Percentiles rank a stretch among this genome's conserved stretches.
phyloP scores from a whole-genome alignment of 1,140 invertebrate genomes.

The Drosophila guanche region DNA sequence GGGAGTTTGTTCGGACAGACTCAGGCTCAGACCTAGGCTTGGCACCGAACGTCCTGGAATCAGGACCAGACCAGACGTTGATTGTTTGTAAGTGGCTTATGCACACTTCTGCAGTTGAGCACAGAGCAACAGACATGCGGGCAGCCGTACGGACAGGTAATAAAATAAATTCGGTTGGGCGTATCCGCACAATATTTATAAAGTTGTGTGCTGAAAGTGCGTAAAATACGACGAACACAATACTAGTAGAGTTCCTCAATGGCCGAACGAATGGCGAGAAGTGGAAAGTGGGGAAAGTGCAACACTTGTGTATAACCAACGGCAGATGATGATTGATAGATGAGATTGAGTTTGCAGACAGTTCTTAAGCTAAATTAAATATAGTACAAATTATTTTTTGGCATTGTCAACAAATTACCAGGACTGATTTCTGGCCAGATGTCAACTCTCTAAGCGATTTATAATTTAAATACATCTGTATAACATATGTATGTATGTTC shows the following conservation, averaged over 20 bases:
- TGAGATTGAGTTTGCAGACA: slow-evolving; percentile 28
- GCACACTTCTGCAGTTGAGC: slow-evolving; percentile 61
- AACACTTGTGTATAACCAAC: slow-evolving; percentile 21
- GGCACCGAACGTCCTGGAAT: not conserved
- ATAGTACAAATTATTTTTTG: slow-evolving; percentile 37
- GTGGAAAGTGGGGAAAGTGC: slow-evolving; percentile 23
- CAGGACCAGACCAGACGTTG: slow-evolving; percentile 52
- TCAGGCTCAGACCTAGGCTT: slow-evolving; percentile 3
- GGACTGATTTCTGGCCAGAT: slow-evolving; percentile 8
- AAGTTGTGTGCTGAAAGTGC: slow-evolving; percentile 72
- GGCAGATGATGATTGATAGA: slow-evolving; percentile 43
- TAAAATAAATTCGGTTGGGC: slow-evolving; percentile 60
- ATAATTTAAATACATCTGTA: slow-evolving; percentile 33
- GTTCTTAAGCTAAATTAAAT: slow-evolving; percentile 43
- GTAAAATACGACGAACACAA: slow-evolving; percentile 59
- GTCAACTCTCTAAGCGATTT: slow-evolving; percentile 14
- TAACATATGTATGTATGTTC: slow-evolving; percentile 17
- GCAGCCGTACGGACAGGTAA: slow-evolving; percentile 19
- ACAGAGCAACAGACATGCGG: slow-evolving; percentile 42
- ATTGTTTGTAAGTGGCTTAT: slow-evolving; percentile 81
- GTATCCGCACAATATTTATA: slow-evolving; percentile 67
- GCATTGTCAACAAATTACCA: slow-evolving; percentile 31
- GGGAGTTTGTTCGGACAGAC: slow-evolving; percentile 62
- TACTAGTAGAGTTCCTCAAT: slow-evolving; percentile 1
- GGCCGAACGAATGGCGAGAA: not conserved